Evolutionary conservation across 2,113 vertebrate genomes (phyloP), one percentile per base, ranked within the genome.

Genomic region (Pampusana beccarii): DNA sequence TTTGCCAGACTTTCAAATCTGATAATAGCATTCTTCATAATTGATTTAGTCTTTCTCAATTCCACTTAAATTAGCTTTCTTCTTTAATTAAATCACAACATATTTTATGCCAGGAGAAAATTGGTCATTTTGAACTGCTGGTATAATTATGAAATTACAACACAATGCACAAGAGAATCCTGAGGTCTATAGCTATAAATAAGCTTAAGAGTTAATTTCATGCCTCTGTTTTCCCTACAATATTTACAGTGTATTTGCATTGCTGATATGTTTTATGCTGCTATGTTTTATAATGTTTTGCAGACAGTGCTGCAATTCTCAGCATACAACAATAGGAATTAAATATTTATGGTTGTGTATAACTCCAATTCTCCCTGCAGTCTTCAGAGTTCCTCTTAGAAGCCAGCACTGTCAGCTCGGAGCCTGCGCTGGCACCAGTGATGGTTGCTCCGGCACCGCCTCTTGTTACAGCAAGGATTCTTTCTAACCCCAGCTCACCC

Each of bases 71-170:
- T 90, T 92, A 89, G 57, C 80, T 93, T 91, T 91, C 69, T 86
- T 67, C 65, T 93, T 96, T 97, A 95, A 96, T 97, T 96, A 95
- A 96, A 93, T 91, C 40, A 3, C 72, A 84, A 86, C 53, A 19
- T 86, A 79, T 69, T 90, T 94, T 92, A 88, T 86, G 53, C 65
- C 80, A 88, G 38, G 33, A 96, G 80, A 95, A 87, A 94, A 94
- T 19, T 67, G 75, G 61, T 92, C 80, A 75, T 81, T 95, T 94
- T 93, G 61, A 96, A 94, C 92, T 70, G 58, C 67, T 86, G 44
- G 24, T 91, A 54, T 88, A 94, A 91, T 86, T 94, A 79, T 4
- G 0, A 96, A 86, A n/a, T 36, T 74, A 19, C 86, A 90, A 46
- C 48, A 86, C 72, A 88, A 92, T 25, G 60, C 65, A 61, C 61